Evolutionary conservation across 2,797 vertebrate genomes (phyloP).

Genomic region (Pipistrellus kuhlii): DNA sequence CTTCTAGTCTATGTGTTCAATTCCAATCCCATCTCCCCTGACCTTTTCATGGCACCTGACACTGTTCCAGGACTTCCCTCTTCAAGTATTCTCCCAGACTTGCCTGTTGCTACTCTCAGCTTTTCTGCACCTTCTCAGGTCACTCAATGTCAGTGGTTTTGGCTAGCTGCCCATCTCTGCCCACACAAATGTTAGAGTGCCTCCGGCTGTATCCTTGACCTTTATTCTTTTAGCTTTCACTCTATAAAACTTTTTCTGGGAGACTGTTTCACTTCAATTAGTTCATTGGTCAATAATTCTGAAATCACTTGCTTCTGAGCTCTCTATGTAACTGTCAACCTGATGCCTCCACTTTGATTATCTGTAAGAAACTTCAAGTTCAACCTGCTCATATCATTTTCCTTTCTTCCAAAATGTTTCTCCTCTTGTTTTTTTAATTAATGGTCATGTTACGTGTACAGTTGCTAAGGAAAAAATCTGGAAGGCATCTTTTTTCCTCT

Average conservation of each 20-base stretch:
- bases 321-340: background rate
- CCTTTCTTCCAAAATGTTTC: conserved; percentile 1
- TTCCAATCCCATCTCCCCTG: background rate
- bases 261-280: background rate
- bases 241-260: conserved; percentile 11
- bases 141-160: background rate
- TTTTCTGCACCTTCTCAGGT: background rate
- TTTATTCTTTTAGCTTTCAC: background rate
- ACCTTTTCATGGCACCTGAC: background rate
- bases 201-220: background rate
- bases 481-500: background rate
- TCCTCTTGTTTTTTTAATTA: background rate
- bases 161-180: background rate
- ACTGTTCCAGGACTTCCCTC: background rate
- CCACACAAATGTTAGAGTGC: background rate
- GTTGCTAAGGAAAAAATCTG: background rate
- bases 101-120: background rate
- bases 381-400: background rate
- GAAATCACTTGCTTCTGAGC: background rate
- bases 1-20: background rate
- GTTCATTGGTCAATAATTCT: conserved; percentile 35
- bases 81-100: background rate
- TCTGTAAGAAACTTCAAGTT: background rate
- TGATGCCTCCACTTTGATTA: background rate
- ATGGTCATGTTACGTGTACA: background rate